phyloP scores from a whole-genome alignment of 2,797 vertebrate genomes.

The Picus viridis region DNA sequence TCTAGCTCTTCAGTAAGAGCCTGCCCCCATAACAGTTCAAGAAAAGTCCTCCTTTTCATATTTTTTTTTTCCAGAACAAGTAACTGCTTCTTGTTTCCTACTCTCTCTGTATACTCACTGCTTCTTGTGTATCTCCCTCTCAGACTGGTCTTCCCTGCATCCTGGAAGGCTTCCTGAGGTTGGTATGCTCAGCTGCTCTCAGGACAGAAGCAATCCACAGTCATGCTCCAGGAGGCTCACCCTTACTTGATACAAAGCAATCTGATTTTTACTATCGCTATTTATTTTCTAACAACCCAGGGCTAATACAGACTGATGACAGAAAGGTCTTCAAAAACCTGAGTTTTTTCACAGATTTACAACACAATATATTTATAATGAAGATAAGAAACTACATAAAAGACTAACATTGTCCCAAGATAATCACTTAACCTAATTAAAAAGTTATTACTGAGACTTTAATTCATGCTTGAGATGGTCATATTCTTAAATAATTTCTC shows the following conservation, averaged over 20 bases:
- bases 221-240: background rate
- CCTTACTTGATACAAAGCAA: background rate
- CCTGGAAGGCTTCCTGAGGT: background rate
- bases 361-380: background rate
- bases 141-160: background rate
- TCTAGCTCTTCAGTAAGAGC: background rate
- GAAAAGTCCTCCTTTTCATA: background rate
- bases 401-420: background rate
- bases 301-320: background rate
- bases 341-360: background rate
- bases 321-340: background rate
- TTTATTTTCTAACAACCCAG: background rate
- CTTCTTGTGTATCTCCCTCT: background rate
- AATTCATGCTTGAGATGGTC: background rate
- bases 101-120: background rate
- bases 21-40: background rate
- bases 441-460: background rate
- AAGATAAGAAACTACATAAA: background rate
- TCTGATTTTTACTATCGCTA: background rate
- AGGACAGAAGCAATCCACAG: background rate
- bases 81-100: background rate
- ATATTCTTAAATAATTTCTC: background rate
- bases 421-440: background rate
- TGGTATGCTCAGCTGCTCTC: background rate
- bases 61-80: background rate